Evolutionary conservation across 2,113 vertebrate species (phyloP).

Genomic region (Etia nguti): DNA sequence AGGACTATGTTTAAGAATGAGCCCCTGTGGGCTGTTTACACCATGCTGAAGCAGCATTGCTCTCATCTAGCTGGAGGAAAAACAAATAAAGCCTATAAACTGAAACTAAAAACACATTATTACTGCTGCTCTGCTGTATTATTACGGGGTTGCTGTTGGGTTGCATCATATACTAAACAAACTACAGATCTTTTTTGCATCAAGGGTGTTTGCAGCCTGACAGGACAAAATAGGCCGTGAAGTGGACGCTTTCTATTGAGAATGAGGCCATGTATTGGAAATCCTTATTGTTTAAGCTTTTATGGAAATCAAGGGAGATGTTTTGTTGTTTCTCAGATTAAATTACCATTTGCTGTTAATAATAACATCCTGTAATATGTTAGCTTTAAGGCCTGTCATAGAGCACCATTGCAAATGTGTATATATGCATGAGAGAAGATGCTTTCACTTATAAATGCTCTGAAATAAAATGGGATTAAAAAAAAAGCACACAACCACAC

Average conservation of each 20-base stretch:
- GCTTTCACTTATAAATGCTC: not conserved
- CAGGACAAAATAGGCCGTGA: not conserved
- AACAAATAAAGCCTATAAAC: conserved; percentile 41
- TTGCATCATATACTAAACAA: conserved; percentile 51
- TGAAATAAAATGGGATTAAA: not conserved
- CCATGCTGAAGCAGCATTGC: conserved; percentile 47
- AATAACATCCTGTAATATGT: not conserved
- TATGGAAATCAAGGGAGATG: not conserved
- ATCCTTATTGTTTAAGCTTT: not conserved
- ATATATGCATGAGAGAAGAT: not conserved
- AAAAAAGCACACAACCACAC: not conserved
- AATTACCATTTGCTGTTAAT: not conserved
- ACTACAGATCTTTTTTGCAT: not conserved
- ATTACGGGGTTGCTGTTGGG: conserved; percentile 26
- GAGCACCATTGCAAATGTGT: not conserved
- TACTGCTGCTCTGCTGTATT: conserved; percentile 3
- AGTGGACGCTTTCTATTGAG: not conserved
- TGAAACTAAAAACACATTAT: conserved; percentile 35
- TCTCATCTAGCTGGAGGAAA: conserved; percentile 51
- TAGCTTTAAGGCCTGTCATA: not conserved
- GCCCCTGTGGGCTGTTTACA: conserved; percentile 46
- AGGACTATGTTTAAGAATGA: conserved; percentile 57
- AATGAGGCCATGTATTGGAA: not conserved
- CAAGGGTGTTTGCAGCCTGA: not conserved
- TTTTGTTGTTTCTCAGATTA: not conserved